A percentile compares a stretch with the other conserved stretches of the same genome.
These are phyloP conservation scores for Pardosa pseudoannulata DNA, from an alignment of 2,888 invertebrate genomes.

Conservation along the genomic window DNA sequence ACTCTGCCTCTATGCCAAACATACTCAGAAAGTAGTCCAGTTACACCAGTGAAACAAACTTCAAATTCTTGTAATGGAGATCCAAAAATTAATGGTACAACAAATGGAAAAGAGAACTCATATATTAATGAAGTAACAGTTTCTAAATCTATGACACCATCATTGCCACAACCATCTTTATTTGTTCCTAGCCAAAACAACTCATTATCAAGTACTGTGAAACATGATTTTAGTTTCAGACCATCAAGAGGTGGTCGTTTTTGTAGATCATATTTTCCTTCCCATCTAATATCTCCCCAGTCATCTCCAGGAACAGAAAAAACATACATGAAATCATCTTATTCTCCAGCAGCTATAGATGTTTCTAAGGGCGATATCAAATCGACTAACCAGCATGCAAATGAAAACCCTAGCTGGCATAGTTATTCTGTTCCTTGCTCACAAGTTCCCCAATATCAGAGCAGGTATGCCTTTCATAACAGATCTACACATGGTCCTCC, in stretches of 20 bases:
- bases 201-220: conserved; percentile 8
- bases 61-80: background rate
- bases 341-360: background rate
- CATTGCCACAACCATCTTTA: background rate
- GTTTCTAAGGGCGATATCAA: background rate
- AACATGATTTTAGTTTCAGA: conserved; percentile 45
- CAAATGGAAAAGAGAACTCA: background rate
- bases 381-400: background rate
- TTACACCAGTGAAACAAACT: background rate
- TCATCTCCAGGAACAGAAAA: background rate
- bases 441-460: background rate
- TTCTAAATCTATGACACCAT: background rate
- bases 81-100: background rate
- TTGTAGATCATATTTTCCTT: conserved; percentile 61
- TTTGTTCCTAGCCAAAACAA: background rate
- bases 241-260: conserved; percentile 66
- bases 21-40: background rate
- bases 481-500: background rate
- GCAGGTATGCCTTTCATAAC: background rate
- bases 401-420: background rate
- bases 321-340: background rate
- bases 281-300: conserved; percentile 52
- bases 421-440: conserved; percentile 5
- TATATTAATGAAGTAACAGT: background rate
- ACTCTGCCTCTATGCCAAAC: conserved; percentile 47